Evolutionary conservation across 2,113 vertebrate genomes (phyloP).

Genomic region (Amblyornis subalaris): DNA sequence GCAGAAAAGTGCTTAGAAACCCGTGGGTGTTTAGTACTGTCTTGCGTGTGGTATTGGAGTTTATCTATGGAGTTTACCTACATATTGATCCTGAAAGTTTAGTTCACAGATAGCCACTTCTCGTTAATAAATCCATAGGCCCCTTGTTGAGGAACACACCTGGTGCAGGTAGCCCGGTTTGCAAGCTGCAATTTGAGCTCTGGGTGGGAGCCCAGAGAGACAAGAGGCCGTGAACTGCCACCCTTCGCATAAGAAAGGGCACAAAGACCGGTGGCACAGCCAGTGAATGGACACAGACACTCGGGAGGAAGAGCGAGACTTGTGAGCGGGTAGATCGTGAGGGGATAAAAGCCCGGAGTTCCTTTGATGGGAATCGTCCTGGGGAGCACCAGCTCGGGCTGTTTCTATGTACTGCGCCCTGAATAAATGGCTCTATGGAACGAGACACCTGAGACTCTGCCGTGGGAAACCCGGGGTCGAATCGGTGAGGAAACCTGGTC

Average conservation of each 20-base stretch:
- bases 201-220: neutral
- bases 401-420: neutral
- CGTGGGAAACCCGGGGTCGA: rapidly evolving
- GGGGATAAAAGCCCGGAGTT: neutral
- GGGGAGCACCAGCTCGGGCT: rapidly evolving
- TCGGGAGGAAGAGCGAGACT: neutral
- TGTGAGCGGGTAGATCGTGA: neutral
- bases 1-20: neutral
- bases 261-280: neutral
- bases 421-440: neutral
- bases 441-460: rapidly evolving
- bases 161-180: neutral
- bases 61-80: neutral
- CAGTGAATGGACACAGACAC: neutral
- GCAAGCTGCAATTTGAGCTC: neutral
- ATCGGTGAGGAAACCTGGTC: neutral
- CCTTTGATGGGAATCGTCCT: neutral
- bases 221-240: neutral
- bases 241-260: neutral
- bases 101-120: neutral
- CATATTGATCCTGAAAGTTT: rapidly evolving
- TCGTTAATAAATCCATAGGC: neutral
- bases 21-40: rapidly evolving
- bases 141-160: neutral
- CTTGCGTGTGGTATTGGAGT: too few relatives aligned